A percentile compares a stretch with the other conserved stretches of the same genome.
These are phyloP conservation scores for Coracopsis vasa DNA, from an alignment of 2,113 vertebrate genomes.

Conservation along the genomic window DNA sequence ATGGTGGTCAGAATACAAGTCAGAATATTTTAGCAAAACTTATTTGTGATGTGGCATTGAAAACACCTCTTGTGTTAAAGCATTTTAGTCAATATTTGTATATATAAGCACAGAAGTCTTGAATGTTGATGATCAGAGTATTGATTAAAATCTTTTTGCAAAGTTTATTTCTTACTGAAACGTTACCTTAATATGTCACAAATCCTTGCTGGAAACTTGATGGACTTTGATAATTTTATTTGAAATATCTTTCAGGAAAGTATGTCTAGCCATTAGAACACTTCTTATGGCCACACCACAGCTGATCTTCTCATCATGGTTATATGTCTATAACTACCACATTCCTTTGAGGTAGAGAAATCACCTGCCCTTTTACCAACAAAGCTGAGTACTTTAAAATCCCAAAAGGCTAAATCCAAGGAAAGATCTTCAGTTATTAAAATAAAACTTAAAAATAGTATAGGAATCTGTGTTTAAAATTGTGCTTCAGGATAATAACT, in stretches of 20 bases:
- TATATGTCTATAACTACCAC: background rate
- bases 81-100: background rate
- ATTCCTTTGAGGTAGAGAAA: background rate
- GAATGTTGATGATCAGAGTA: background rate
- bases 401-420: background rate
- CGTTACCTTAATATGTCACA: background rate
- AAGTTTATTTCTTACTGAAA: background rate
- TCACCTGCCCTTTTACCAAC: background rate
- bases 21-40: background rate
- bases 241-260: background rate
- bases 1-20: slow-evolving; percentile 27
- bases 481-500: background rate
- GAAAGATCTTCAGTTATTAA: background rate
- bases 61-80: background rate
- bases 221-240: background rate
- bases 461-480: background rate
- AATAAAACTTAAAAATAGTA: background rate
- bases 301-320: background rate
- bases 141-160: background rate
- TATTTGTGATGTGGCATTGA: background rate
- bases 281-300: background rate
- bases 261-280: background rate
- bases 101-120: background rate
- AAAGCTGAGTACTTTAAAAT: background rate
- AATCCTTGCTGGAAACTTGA: background rate